These are phyloP conservation scores for Penaeus vannamei DNA, from an alignment of 1,140 invertebrate species.

Conservation along the genomic window DNA sequence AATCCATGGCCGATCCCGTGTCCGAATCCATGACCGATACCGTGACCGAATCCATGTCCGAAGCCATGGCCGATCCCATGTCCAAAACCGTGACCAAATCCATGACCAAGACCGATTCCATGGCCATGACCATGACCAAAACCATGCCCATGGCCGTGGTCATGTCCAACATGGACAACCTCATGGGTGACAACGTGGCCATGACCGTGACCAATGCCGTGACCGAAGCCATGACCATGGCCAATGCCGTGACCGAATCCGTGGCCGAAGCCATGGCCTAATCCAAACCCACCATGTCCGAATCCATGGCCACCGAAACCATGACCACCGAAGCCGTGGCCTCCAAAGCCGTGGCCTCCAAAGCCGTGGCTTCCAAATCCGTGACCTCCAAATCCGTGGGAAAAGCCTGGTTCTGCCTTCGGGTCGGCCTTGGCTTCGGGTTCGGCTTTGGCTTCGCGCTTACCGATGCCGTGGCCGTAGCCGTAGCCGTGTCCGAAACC, in stretches of 20 bases:
- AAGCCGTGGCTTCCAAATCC: too few species aligned
- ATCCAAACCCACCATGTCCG: too few species aligned
- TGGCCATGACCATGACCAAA: constrained; percentile 17
- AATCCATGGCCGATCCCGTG: too few species aligned
- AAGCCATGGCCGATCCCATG: neutral
- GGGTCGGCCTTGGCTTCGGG: too few species aligned
- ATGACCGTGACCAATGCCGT: neutral
- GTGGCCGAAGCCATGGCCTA: neutral
- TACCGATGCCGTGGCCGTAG: neutral
- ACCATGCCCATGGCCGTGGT: neutral
- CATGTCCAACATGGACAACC: neutral
- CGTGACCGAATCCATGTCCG: neutral
- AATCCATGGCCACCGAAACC: too few species aligned
- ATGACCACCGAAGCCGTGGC: too few species aligned
- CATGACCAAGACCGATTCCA: neutral
- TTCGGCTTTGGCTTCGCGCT: too few species aligned
- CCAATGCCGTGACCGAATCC: constrained; percentile 3
- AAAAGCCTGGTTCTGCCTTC: too few species aligned
- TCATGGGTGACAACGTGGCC: neutral
- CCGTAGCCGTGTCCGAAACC: constrained; percentile 14
- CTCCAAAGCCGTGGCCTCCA: too few species aligned
- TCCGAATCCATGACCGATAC: too few species aligned
- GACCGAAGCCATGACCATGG: neutral
- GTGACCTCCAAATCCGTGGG: too few species aligned
- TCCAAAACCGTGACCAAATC: neutral